A percentile compares a stretch with the other conserved stretches of the same genome.
Evolutionary conservation across 2,113 vertebrate genomes (phyloP).

Genomic region (Anhinga rufa): DNA sequence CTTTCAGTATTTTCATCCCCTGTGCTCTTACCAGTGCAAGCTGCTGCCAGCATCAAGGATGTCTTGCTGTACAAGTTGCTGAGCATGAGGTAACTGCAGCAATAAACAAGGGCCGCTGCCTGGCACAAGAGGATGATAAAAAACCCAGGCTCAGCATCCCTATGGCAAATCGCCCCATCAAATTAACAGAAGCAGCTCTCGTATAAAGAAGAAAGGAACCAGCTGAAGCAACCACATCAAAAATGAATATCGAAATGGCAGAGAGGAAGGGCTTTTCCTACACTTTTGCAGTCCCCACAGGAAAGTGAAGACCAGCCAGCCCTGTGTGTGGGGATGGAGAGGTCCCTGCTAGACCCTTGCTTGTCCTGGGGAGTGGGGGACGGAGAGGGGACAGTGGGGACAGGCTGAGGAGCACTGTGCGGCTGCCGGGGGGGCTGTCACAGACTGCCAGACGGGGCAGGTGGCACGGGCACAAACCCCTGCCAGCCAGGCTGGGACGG

Average conservation of each 20-base stretch:
- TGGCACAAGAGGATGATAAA: background rate
- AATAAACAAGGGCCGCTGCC: background rate
- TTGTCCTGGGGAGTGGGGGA: background rate
- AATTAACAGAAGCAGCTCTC: background rate
- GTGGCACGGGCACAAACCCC: background rate
- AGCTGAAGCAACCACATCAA: background rate
- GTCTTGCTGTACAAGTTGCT: background rate
- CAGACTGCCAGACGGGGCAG: background rate
- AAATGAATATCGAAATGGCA: background rate
- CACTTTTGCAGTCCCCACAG: background rate
- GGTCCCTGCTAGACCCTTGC: background rate
- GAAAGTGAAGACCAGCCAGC: background rate
- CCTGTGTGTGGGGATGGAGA: accelerated
- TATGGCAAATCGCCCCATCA: background rate
- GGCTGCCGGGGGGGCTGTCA: background rate
- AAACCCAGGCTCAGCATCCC: background rate
- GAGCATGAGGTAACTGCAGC: background rate
- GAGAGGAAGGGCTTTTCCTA: background rate
- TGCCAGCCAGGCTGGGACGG: background rate
- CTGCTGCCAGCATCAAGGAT: background rate
- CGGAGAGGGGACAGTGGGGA: background rate
- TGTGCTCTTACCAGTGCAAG: background rate
- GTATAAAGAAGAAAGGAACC: background rate
- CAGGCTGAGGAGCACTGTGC: background rate
- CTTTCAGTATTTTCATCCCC: background rate